phyloP scores from a whole-genome alignment of 2,797 vertebrate genomes.

The Gymnothorax reevesii region DNA sequence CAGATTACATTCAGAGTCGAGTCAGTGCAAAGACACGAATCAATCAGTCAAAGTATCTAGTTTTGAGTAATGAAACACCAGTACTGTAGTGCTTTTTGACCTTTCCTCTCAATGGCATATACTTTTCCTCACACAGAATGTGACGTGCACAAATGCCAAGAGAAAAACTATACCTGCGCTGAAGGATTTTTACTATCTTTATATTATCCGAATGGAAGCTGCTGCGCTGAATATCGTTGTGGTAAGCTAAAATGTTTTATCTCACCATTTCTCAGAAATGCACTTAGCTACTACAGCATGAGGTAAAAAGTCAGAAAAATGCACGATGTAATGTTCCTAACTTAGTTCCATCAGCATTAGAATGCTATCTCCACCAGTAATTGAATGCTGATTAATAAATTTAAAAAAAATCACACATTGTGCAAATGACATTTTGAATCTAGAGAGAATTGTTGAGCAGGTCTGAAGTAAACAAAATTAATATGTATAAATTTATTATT shows the following conservation, averaged over 20 bases:
- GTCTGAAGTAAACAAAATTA: no score
- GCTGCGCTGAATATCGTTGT: constrained; percentile 70
- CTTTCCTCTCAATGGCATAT: neutral
- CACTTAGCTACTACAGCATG: no score
- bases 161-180: constrained; percentile 48
- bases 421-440: no score
- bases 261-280: neutral
- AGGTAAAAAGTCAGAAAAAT: neutral
- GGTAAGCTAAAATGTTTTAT: constrained; percentile 59
- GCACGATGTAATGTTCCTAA: no score
- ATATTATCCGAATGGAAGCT: constrained; percentile 39
- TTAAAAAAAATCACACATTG: no score
- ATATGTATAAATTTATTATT: no score
- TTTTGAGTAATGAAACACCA: constrained; percentile 55
- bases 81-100: neutral
- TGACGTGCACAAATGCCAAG: constrained; percentile 60
- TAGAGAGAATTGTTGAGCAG: no score
- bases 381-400: no score
- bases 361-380: no score
- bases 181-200: constrained; percentile 54
- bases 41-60: constrained; percentile 46
- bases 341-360: no score
- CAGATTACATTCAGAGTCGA: no score
- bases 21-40: no score
- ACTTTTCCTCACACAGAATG: constrained; percentile 68